Conservation (phyloP, 2,113 vertebrate species). For the Chaetura pelagica region DNA sequence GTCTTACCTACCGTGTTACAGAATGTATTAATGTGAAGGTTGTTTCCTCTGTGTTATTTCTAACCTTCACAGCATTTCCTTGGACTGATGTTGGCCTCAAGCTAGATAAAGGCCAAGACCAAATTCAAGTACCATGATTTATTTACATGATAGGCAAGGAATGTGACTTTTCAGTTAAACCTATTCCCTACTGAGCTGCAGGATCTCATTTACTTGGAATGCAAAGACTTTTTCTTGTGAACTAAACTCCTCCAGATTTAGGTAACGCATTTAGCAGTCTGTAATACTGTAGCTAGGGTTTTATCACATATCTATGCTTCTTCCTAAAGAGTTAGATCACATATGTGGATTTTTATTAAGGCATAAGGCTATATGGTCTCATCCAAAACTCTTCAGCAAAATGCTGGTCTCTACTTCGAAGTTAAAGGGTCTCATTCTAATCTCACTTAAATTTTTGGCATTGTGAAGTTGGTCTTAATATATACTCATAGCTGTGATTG, state of each 20-base stretch:
- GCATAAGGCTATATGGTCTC: background rate
- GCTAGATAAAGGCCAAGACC: background rate
- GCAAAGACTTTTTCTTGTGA: conserved; percentile 8
- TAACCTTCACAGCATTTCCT: background rate
- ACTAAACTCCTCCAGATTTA: conserved; percentile 12
- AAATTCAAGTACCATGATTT: background rate
- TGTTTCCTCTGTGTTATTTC: background rate
- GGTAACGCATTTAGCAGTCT: conserved; percentile 7
- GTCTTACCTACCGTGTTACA: background rate
- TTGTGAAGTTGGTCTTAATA: background rate
- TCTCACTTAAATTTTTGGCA: background rate
- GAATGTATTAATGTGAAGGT: background rate
- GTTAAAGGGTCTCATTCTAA: background rate
- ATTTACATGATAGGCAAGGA: background rate
- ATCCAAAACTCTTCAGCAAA: conserved; percentile 4
- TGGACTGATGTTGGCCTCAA: background rate
- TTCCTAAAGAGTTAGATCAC: background rate
- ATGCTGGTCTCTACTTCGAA: background rate
- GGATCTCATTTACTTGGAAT: conserved; percentile 54
- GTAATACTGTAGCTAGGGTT: background rate
- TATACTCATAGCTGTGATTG: background rate
- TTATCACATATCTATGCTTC: conserved; percentile 23
- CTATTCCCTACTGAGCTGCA: conserved; percentile 20
- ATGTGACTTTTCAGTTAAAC: conserved; percentile 45
- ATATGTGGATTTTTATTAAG: conserved; percentile 22